Percentiles rank a stretch among this genome's conserved stretches.
Evolutionary conservation across 2,797 vertebrate species (phyloP).

Genomic region (Acanthurus tractus): DNA sequence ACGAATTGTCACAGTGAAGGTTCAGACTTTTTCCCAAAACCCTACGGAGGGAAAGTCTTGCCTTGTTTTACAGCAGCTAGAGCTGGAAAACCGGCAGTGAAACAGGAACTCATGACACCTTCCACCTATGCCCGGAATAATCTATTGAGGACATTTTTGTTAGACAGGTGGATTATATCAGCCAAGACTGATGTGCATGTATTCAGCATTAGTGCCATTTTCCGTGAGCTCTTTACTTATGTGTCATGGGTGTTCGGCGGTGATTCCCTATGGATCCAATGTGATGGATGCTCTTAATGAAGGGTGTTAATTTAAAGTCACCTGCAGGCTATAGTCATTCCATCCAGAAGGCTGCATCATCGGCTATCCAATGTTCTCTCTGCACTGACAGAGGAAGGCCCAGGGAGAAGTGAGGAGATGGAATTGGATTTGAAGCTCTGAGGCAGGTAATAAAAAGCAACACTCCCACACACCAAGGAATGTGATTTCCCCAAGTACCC

Average conservation of each 20-base stretch:
- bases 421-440: constrained; percentile 89
- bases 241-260: constrained; percentile 53
- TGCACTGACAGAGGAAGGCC: constrained; percentile 74
- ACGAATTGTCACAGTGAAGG: constrained; percentile 47
- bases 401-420: constrained; percentile 83
- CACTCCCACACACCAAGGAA: constrained; percentile 86
- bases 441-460: constrained; percentile 89
- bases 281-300: constrained; percentile 83
- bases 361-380: constrained; percentile 77
- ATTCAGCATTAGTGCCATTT: constrained; percentile 54
- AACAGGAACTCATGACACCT: constrained; percentile 40
- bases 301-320: constrained; percentile 83
- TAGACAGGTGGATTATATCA: constrained; percentile 58
- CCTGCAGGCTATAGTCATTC: constrained; percentile 76
- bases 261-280: constrained; percentile 64
- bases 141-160: constrained; percentile 41
- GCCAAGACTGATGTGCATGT: constrained; percentile 45
- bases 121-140: constrained; percentile 45
- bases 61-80: constrained; percentile 43
- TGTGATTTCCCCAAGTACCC: constrained; percentile 88
- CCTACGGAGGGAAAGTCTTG: constrained; percentile 13
- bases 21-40: constrained; percentile 46
- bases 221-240: constrained; percentile 47
- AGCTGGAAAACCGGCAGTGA: constrained; percentile 11
- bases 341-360: constrained; percentile 68